Percentiles rank a stretch among this genome's conserved stretches.
Conservation (phyloP, 92 coral and sea anemone species). For the Porites evermanni region DNA sequence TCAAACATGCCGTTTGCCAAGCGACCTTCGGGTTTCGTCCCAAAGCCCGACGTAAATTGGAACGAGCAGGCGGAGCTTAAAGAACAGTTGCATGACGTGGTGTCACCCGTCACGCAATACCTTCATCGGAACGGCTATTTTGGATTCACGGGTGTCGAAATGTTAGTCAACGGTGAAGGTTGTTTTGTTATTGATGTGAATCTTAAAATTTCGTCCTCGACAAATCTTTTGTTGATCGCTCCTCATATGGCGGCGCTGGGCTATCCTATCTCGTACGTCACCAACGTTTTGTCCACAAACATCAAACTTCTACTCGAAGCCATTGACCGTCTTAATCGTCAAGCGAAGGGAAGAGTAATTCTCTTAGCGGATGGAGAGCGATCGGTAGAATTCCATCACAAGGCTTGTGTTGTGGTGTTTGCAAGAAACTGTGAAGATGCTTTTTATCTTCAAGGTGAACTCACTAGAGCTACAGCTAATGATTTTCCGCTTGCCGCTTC, state of each 20-base stretch:
- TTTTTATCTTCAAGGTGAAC: slow-evolving; percentile 46
- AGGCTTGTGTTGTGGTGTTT: slow-evolving; percentile 66
- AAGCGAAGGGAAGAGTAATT: slow-evolving; percentile 47
- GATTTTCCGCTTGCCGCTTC: neutral
- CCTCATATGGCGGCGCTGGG: slow-evolving; percentile 80
- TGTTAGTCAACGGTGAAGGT: slow-evolving; percentile 71
- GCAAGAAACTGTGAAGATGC: slow-evolving; percentile 57
- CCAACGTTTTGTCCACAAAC: slow-evolving; percentile 42
- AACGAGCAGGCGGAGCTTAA: slow-evolving; percentile 74
- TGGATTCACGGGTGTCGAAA: slow-evolving; percentile 79
- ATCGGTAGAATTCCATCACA: slow-evolving; percentile 53
- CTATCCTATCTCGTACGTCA: slow-evolving; percentile 58
- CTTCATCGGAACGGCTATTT: slow-evolving; percentile 81
- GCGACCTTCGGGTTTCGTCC: slow-evolving; percentile 39
- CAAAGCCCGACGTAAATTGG: slow-evolving; percentile 72
- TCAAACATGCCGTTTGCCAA: slow-evolving; percentile 62
- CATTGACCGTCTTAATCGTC: slow-evolving; percentile 49
- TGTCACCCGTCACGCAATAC: slow-evolving; percentile 74
- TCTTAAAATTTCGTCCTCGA: slow-evolving; percentile 71
- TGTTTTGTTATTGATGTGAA: slow-evolving; percentile 80
- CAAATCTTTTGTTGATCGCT: slow-evolving; percentile 72
- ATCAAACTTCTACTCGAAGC: slow-evolving; percentile 44
- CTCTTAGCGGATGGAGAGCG: slow-evolving; percentile 59
- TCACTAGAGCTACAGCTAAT: slow-evolving; percentile 12
- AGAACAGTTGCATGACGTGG: slow-evolving; percentile 51